Percentiles rank a stretch among this genome's conserved stretches.
phyloP scores from a whole-genome alignment of 2,888 invertebrate species.

The Drosophila paramelanica region DNA sequence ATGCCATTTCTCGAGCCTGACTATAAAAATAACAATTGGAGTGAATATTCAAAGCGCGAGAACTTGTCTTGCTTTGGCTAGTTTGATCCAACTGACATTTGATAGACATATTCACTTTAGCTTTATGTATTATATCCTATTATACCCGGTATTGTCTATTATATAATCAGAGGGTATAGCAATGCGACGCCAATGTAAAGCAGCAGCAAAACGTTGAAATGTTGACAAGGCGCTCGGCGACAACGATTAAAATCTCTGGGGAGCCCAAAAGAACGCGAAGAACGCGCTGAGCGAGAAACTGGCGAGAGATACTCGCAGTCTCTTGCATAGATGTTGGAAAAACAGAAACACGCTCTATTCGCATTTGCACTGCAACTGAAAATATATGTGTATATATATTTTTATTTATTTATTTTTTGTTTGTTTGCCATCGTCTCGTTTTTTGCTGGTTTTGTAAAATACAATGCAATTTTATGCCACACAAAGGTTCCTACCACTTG shows the following conservation, averaged over 20 bases:
- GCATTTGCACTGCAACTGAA: constrained; percentile 47
- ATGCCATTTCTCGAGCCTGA: no score
- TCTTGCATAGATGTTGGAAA: constrained; percentile 38
- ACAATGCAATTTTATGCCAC: constrained; percentile 80
- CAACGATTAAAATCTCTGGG: constrained; percentile 80
- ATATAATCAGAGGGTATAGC: constrained; percentile 20
- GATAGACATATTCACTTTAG: no score
- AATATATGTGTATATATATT: constrained; percentile 18
- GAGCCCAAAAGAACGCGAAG: constrained; percentile 60
- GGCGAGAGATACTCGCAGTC: constrained; percentile 18
- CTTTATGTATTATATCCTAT: not conserved
- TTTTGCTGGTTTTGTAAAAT: constrained; percentile 68
- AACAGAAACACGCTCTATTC: constrained; percentile 32
- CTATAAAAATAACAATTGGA: no score
- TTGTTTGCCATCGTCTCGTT: constrained; percentile 3
- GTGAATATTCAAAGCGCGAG: no score
- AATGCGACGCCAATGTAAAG: constrained; percentile 79
- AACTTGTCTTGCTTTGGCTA: no score
- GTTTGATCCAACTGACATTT: no score
- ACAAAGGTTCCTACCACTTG: constrained; percentile 63
- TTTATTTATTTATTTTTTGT: constrained; percentile 23
- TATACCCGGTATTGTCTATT: not conserved
- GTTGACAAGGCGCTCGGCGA: constrained; percentile 79
- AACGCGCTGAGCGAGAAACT: constrained; percentile 27
- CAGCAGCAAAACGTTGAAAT: constrained; percentile 74